A percentile compares a stretch with the other conserved stretches of the same genome.
phyloP scores from a whole-genome alignment of 53 echinoderm and acorn worm genomes.

The Hippasteria phrygiana region DNA sequence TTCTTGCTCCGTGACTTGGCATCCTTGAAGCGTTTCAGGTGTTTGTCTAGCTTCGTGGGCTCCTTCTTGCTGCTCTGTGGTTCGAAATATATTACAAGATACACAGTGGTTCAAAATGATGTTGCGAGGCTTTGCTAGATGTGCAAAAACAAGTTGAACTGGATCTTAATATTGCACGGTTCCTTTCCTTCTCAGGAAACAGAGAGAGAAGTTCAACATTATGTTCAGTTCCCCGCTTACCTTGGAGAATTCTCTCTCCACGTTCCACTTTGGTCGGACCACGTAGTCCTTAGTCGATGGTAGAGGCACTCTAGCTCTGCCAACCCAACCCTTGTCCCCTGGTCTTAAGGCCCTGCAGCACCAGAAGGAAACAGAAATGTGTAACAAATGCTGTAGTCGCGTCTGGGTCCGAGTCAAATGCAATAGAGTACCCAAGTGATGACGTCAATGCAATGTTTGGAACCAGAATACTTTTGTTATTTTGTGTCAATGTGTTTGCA shows the following conservation, averaged over 20 bases:
- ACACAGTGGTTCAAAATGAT: too few species aligned
- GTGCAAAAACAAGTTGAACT: too few species aligned
- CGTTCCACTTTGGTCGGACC: constrained; percentile 89
- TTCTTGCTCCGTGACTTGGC: constrained; percentile 69
- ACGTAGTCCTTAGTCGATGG: constrained; percentile 97
- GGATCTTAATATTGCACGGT: too few species aligned
- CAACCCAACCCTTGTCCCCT: constrained; percentile 97
- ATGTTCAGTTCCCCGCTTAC: constrained; percentile 13
- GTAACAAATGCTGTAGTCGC: neutral
- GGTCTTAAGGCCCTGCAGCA: constrained; percentile 86
- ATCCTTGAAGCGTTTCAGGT: constrained; percentile 84
- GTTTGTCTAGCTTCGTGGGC: constrained; percentile 83
- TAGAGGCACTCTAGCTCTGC: constrained; percentile 92
- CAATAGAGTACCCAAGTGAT: too few species aligned
- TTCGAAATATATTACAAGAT: neutral
- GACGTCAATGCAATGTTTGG: too few species aligned
- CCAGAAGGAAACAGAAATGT: neutral
- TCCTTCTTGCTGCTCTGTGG: constrained; percentile 68
- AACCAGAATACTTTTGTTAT: too few species aligned
- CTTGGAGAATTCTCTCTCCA: constrained; percentile 89
- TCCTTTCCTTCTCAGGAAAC: too few species aligned
- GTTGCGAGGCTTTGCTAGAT: too few species aligned
- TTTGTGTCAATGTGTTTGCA: too few species aligned
- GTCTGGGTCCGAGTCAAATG: too few species aligned
- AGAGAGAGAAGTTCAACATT: too few species aligned